Percentiles rank a stretch among this genome's conserved stretches.
phyloP scores from a whole-genome alignment of 2,797 vertebrate species.

The Enteromius paludinosus region DNA sequence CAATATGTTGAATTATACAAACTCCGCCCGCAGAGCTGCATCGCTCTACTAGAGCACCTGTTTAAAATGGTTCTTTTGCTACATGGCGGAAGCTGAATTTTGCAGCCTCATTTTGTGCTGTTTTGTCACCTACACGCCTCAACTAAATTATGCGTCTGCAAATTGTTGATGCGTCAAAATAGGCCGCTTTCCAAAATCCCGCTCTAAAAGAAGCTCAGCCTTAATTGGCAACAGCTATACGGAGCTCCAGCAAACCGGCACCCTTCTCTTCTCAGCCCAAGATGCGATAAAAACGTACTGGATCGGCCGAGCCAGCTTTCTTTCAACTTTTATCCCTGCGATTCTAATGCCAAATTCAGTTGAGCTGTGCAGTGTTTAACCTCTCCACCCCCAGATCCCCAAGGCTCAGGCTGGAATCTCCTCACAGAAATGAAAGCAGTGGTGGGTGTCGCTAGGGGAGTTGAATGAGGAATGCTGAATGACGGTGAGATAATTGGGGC shows the following conservation, averaged over 20 bases:
- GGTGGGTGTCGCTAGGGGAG: slow-evolving; percentile 63
- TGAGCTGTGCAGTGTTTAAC: slow-evolving; percentile 75
- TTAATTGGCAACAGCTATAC: slow-evolving; percentile 77
- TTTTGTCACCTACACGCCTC: slow-evolving; percentile 57
- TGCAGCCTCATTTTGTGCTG: slow-evolving; percentile 55
- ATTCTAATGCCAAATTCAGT: slow-evolving; percentile 69
- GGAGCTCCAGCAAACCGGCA: slow-evolving; percentile 61
- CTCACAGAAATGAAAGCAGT: slow-evolving; percentile 69
- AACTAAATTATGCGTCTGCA: slow-evolving; percentile 73
- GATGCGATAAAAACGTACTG: slow-evolving; percentile 59
- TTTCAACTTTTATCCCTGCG: slow-evolving; percentile 65
- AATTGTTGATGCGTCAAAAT: slow-evolving; percentile 78
- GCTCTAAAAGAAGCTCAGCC: slow-evolving; percentile 71
- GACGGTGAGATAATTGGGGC: slow-evolving; percentile 77
- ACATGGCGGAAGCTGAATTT: not conserved
- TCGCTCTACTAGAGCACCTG: not conserved
- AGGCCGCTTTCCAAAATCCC: slow-evolving; percentile 70
- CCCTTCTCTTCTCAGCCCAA: slow-evolving; percentile 63
- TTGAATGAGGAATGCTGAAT: slow-evolving; percentile 74
- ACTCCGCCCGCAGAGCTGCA: not conserved
- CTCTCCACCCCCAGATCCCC: slow-evolving; percentile 67
- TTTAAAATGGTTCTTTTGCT: not conserved
- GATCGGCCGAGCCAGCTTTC: slow-evolving; percentile 51
- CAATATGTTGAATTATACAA: not conserved
- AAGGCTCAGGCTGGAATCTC: slow-evolving; percentile 67